Percentiles rank a stretch among this genome's conserved stretches.
Conservation (phyloP, 2,113 vertebrate species). For the Myodes glareolus region DNA sequence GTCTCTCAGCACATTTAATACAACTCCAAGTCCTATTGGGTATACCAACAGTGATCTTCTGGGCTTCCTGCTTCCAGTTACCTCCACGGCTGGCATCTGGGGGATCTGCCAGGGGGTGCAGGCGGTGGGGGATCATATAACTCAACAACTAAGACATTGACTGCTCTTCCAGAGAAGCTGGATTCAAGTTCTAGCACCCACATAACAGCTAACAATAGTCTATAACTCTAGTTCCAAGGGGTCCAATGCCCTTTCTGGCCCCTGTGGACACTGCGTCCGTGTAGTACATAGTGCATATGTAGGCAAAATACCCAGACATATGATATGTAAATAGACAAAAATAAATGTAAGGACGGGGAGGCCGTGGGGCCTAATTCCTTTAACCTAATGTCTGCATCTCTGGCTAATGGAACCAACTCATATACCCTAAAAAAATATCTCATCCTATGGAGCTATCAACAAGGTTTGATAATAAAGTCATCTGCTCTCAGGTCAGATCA, state of each 20-base stretch:
- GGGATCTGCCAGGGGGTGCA: not conserved
- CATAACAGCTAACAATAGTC: not conserved
- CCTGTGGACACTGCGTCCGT: not conserved
- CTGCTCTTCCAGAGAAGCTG: not conserved
- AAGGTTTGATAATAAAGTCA: not conserved
- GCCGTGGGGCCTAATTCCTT: not conserved
- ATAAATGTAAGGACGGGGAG: too few species aligned
- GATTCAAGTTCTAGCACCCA: not conserved
- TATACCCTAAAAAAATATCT: not conserved
- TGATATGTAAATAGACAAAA: not conserved
- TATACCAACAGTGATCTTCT: not conserved
- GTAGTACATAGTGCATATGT: too few species aligned
- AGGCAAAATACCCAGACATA: not conserved
- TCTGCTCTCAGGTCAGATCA: not conserved
- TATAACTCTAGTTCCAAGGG: not conserved
- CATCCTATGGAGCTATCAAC: rapidly evolving
- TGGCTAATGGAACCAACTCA: too few species aligned
- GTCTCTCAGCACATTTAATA: not conserved
- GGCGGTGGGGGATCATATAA: rapidly evolving
- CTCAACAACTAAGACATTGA: not conserved
- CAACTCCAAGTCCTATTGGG: not conserved
- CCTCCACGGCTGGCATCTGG: not conserved
- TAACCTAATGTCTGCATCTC: not conserved
- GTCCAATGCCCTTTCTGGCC: not conserved
- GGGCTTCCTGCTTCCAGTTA: not conserved